Evolutionary conservation across 2,113 vertebrate species (phyloP), one percentile per base, ranked within the genome.

Genomic region (Sinocyclocheilus grahami): DNA sequence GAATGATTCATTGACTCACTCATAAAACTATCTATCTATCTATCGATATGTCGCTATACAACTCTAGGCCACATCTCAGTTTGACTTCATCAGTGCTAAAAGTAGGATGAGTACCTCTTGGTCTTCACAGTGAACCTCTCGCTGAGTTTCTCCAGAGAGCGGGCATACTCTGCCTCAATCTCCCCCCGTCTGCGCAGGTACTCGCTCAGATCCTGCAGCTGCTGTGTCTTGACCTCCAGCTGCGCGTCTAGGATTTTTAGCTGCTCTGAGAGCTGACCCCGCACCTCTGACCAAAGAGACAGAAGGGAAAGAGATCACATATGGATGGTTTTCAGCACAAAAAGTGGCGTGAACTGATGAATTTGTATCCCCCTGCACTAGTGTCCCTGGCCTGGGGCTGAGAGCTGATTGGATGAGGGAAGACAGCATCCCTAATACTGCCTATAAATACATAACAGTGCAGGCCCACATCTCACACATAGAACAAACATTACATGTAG

Each of bases 181-280:
- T 98, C 97, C 0, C 96, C 96, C 0, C 96, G 94, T 1, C 97
- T 94, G 51, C 97, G 95, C 72, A 97, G 93, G 88, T 97, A 97
- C 80, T 97, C 97, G 0, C 95, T 95, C 87, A 98, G 93, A 88
- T 97, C 97, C 86, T 97, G 97, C 82, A 97, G 95, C 91, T 96
- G 94, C 90, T 97, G 97, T 53, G 95, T 93, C n/a, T 96, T 96
- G 86, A 96, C 93, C 88, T 98, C 97, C 13, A 96, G 94, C 92
- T 97, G 97, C 7, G 94, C 91, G 83, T 97, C 97, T 77, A 97
- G 89, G 85, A 96, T 95, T 91, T 96, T 97, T 18, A 97, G 91
- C 91, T 98, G 97, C 89, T 97, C 97, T 0, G 93, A 93, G 89
- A 97, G 93, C 92, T 97, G 97, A 74, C 91, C 90, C 60, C 96